Conservation (phyloP, 2,888 invertebrate genomes). For the Saturnia japonica region DNA sequence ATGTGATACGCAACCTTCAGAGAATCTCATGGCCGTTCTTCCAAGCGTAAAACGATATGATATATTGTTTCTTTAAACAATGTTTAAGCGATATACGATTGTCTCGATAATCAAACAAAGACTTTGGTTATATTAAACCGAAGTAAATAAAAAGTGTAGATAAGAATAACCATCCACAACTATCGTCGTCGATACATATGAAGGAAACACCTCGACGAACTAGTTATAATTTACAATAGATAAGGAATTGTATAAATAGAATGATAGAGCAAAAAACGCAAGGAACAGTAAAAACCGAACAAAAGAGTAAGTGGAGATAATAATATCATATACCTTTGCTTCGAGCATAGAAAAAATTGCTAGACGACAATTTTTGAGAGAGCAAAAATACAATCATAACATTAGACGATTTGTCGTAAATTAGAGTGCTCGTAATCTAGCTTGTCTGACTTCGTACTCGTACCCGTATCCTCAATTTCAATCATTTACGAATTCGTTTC, state of each 20-base stretch:
- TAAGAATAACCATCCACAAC: slow-evolving; percentile 39
- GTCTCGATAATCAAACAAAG: slow-evolving; percentile 35
- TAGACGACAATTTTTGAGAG: too few relatives aligned
- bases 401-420: background rate
- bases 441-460: background rate
- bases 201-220: slow-evolving; percentile 46
- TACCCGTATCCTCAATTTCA: background rate
- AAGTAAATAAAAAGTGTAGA: slow-evolving; percentile 28
- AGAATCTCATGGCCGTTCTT: slow-evolving; percentile 70
- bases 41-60: slow-evolving; percentile 70
- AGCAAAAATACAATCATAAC: background rate
- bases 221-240: slow-evolving; percentile 32
- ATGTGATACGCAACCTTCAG: slow-evolving; percentile 61
- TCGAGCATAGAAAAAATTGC: background rate
- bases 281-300: too few relatives aligned
- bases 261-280: slow-evolving; percentile 25
- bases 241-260: too few relatives aligned
- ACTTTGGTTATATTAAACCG: slow-evolving; percentile 34
- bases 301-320: slow-evolving; percentile 11
- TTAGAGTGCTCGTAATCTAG: background rate
- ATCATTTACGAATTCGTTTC: background rate
- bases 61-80: slow-evolving; percentile 56
- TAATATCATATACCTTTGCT: background rate
- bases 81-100: slow-evolving; percentile 48
- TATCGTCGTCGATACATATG: slow-evolving; percentile 44